Percentiles rank a stretch among this genome's conserved stretches.
These are phyloP conservation scores for Drosophila miranda DNA, from an alignment of 1,140 invertebrate genomes.

Conservation along the genomic window DNA sequence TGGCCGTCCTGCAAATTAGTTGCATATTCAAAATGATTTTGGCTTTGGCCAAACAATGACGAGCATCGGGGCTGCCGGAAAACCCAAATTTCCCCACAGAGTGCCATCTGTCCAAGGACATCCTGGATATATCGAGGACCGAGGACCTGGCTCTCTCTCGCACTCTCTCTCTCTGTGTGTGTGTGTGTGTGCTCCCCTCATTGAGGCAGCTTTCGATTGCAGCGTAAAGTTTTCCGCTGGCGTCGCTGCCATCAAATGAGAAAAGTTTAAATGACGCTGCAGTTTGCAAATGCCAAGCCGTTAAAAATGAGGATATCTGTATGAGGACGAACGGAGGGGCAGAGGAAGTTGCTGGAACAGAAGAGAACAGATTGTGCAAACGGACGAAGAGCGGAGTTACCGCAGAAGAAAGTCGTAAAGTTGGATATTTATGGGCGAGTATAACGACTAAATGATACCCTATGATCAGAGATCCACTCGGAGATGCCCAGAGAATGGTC, in stretches of 20 bases:
- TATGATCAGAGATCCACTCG: no score
- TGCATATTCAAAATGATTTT: conserved; percentile 78
- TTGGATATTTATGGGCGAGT: no score
- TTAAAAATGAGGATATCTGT: conserved; percentile 75
- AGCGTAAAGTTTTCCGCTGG: conserved; percentile 59
- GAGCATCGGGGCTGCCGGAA: conserved; percentile 24
- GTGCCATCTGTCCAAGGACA: conserved; percentile 12
- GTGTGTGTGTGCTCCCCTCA: background rate
- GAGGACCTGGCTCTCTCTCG: background rate
- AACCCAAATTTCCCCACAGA: conserved; percentile 21
- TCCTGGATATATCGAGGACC: conserved; percentile 48
- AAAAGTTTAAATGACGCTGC: conserved; percentile 80
- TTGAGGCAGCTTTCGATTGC: conserved; percentile 47
- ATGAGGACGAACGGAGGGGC: conserved; percentile 6
- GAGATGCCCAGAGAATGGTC: no score
- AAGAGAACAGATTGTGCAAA: conserved; percentile 2
- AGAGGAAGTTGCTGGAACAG: conserved; percentile 20
- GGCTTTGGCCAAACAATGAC: conserved; percentile 70
- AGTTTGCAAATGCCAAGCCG: conserved; percentile 79
- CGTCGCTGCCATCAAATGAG: conserved; percentile 71
- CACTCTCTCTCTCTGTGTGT: background rate
- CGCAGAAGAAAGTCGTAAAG: no score
- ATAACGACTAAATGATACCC: no score
- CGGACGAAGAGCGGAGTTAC: no score
- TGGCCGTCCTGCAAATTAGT: conserved; percentile 68